phyloP scores from a whole-genome alignment of 2,888 invertebrate species.

The Allolobophora icterica region DNA sequence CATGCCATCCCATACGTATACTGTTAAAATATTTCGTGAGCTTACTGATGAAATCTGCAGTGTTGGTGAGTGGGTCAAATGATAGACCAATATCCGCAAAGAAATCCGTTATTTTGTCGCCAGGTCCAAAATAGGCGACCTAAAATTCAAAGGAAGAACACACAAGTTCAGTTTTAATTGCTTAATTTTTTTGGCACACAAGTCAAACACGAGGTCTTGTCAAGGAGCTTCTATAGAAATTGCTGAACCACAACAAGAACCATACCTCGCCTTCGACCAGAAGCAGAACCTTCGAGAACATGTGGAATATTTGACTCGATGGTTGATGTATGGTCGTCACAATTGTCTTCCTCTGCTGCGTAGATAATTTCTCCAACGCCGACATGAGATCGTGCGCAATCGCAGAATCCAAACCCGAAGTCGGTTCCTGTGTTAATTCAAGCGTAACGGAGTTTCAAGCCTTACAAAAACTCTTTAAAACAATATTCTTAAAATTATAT shows the following conservation, averaged over 20 bases:
- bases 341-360: slow-evolving; percentile 79
- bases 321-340: slow-evolving; percentile 83
- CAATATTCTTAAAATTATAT: no score
- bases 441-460: no score
- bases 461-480: no score
- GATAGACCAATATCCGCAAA: not conserved
- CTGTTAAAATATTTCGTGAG: not conserved
- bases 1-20: no score
- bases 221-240: no score
- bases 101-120: not conserved
- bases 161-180: no score
- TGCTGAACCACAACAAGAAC: no score
- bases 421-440: slow-evolving; percentile 74
- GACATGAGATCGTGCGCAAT: slow-evolving; percentile 78
- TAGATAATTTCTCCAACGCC: slow-evolving; percentile 77
- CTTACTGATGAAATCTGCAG: not conserved
- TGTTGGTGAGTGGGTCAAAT: not conserved
- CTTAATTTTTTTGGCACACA: no score
- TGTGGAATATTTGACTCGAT: slow-evolving; percentile 82
- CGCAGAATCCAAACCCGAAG: slow-evolving; percentile 81
- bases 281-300: slow-evolving; percentile 77
- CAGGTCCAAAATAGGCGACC: not conserved
- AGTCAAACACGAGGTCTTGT: no score
- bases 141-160: not conserved
- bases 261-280: slow-evolving; percentile 70